Evolutionary conservation across 1,140 invertebrate genomes (phyloP), one percentile per base, ranked within the genome.

Genomic region (Mesaphorura yosii): DNA sequence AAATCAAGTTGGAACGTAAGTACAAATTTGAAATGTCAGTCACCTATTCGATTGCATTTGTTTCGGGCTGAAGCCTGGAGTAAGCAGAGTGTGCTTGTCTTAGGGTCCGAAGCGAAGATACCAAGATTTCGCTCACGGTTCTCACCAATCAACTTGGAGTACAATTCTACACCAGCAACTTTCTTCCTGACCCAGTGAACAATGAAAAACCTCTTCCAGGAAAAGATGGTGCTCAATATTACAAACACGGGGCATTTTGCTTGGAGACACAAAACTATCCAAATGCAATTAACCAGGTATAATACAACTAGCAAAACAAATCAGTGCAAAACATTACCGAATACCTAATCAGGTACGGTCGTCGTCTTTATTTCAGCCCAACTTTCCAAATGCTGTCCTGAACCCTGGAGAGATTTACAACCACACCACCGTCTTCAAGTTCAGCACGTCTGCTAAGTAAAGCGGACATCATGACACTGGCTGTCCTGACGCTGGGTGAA

Each of bases 211-310:
- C 63, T 41, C 42, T 84, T 14, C 47, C 64, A 19, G 89, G 88
- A 3, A 91, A 92, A 71, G 68, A 70, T 1, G 79, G 78, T 12
- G 71, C 70, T 0, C 64, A 67, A 0, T 94, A 93, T 65, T 74
- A 75, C 15, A 79, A 80, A 58, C 87, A 92, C 59, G 82, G 80
- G 1, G 86, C 81, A 1, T 82, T 95, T 57, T 92, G 86, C 65
- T 71, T 95, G 29, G 89, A 95, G 69, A 88, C 91, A 0, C 90
- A 95, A 70, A 86, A 85, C 64, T 95, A 82, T 73, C 91, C 91
- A 0, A 84, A 96, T 71, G 84, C 89, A 12, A 70, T 92, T 1
- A 88, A 95, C 73, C 77, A 90, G 68, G 76, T 85, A n/a, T 73
- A 71, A 69, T 38, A n/a, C n/a, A n/a, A n/a, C n/a, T n/a, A n/a